phyloP scores from a whole-genome alignment of 2,113 vertebrate genomes.

The Gorilla gorilla region DNA sequence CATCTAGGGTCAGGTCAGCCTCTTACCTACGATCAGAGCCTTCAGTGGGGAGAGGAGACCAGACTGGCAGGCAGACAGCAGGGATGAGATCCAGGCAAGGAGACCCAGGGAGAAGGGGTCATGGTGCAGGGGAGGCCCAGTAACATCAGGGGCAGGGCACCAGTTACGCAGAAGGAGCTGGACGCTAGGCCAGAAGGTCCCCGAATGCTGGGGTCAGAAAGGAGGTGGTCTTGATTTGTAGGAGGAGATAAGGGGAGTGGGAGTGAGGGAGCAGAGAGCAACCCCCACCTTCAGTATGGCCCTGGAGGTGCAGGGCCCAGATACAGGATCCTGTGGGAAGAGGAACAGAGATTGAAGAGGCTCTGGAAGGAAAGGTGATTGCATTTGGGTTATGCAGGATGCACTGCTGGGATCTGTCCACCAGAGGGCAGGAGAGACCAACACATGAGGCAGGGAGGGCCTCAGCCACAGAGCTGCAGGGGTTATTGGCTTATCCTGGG shows the following conservation, averaged over 20 bases:
- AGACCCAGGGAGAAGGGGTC: background rate
- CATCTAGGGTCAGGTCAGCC: background rate
- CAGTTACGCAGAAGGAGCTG: background rate
- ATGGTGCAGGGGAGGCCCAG: accelerated
- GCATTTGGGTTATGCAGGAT: accelerated
- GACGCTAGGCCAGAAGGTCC: background rate
- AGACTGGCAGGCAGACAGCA: background rate
- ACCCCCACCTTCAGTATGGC: background rate
- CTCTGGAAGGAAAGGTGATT: accelerated
- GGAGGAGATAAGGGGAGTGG: background rate
- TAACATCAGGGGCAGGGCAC: background rate
- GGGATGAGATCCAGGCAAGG: background rate
- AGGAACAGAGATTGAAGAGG: background rate
- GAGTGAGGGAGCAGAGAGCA: background rate
- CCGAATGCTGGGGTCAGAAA: background rate
- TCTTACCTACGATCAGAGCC: background rate
- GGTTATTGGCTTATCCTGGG: background rate
- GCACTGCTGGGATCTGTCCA: slow-evolving; percentile 60
- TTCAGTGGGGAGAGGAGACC: background rate
- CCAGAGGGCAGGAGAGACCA: slow-evolving; percentile 79
- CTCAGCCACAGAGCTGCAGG: accelerated
- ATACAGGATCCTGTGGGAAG: background rate
- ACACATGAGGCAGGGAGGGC: background rate
- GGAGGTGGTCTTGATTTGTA: background rate
- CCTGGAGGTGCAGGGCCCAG: background rate